Evolutionary conservation across 2,888 invertebrate species (phyloP), one percentile per base, ranked within the genome.

Genomic region (Pollenia angustigena): DNA sequence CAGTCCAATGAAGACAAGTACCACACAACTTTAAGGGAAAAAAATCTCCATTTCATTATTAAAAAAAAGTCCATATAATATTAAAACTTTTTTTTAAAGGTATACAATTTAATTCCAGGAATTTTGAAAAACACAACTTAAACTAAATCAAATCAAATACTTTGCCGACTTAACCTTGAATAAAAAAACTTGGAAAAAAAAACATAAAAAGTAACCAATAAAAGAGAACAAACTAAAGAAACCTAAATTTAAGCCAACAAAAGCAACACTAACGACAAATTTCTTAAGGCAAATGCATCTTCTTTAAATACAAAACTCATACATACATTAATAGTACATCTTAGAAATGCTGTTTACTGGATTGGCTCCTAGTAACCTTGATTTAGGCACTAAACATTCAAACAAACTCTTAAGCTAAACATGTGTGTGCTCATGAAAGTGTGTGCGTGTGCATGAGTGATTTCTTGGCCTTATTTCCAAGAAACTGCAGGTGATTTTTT

Each of bases 71-170:
- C 32, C 32, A 52, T 42, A 54, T 76, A 44, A 69, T 82, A 56
- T 75, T 60, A 18, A 58, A 68, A 66, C 79, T 74, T 60, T 42
- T 6, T 6, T 74, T 52, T 18, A 87, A 85, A 88, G 90, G 91
- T 92, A 92, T 92, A 92, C 92, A 91, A 91, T 92, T 92, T 90
- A 90, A 91, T 92, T 92, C 92, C 90, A 88, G 90, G 92, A 92
- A 92, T 90, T 90, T 69, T 44, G 16, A 71, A 83, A 72, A 62
- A 83, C 78, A 87, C 87, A 84, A 84, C 81, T 87, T 58, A 78
- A 87, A 87, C 87, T 81, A 84, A 87, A 87, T 87, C 84, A 87
- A 87, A 87, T 86, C 83, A 86, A 86, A 86, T 87, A 81, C 78
- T 80, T 87, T 87, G 88, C 87, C 88, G 88, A 81, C 86, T 71